Evolutionary conservation across 2,888 invertebrate genomes (phyloP).

Genomic region (Monoplex corrugatus): DNA sequence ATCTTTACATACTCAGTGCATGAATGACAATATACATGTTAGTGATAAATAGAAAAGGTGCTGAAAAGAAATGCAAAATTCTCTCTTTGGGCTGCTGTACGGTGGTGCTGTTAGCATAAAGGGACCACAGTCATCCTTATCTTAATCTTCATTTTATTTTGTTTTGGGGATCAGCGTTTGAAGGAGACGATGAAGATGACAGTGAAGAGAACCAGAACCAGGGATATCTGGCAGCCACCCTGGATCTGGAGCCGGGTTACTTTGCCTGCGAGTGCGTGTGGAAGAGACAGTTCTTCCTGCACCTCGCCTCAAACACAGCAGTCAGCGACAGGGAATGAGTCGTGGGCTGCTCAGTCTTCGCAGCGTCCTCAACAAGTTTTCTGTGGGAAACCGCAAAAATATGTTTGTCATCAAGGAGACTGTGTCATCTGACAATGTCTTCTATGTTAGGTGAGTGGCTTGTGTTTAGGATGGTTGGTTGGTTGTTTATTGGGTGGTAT

Average conservation of each 20-base stretch:
- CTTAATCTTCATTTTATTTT: too few species aligned
- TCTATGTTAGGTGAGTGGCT: constrained; percentile 76
- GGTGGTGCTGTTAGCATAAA: too few species aligned
- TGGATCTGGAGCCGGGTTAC: constrained; percentile 86
- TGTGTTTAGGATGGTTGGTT: not conserved
- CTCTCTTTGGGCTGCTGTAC: too few species aligned
- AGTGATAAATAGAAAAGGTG: too few species aligned
- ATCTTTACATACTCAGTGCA: too few species aligned
- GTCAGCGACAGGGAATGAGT: constrained; percentile 42
- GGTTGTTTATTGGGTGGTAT: not conserved
- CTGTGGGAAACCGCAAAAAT: constrained; percentile 88
- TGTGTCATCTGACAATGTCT: constrained; percentile 71
- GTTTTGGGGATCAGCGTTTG: constrained; percentile 59
- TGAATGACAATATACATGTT: too few species aligned
- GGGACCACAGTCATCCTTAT: too few species aligned
- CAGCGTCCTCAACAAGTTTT: constrained; percentile 87
- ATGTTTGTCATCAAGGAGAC: constrained; percentile 89
- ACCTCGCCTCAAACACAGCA: constrained; percentile 86
- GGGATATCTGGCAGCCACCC: constrained; percentile 81
- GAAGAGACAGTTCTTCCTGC: constrained; percentile 87
- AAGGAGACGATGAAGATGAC: constrained; percentile 76
- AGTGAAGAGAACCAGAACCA: constrained; percentile 65
- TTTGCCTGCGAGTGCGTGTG: constrained; percentile 90
- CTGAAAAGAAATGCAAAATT: too few species aligned
- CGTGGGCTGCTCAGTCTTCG: constrained; percentile 84